Percentiles rank a stretch among this genome's conserved stretches.
These are phyloP conservation scores for Galagoides demidoff DNA, from an alignment of 2,797 vertebrate genomes.

Conservation along the genomic window DNA sequence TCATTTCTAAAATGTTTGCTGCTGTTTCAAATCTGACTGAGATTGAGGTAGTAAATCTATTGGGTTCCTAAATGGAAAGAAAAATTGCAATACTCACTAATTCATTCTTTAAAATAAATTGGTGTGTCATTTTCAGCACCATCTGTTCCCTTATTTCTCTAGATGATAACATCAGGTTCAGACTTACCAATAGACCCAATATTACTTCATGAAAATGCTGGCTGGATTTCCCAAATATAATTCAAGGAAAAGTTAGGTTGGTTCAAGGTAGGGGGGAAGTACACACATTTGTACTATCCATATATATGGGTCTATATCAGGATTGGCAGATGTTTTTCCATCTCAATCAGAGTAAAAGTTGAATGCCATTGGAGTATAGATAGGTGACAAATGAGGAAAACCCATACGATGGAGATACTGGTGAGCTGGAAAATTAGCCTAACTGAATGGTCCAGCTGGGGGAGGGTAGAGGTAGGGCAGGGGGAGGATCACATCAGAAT, in stretches of 20 bases:
- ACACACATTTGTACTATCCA: background rate
- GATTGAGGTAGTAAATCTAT: background rate
- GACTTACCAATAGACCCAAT: background rate
- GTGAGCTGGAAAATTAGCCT: background rate
- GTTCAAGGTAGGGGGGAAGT: background rate
- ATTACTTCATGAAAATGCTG: background rate
- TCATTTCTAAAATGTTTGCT: conserved; percentile 3
- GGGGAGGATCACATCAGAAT: background rate
- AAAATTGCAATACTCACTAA: background rate
- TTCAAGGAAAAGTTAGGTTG: background rate
- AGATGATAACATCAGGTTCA: background rate
- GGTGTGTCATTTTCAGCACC: background rate
- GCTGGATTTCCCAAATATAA: background rate
- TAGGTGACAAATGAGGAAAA: background rate
- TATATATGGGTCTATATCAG: background rate
- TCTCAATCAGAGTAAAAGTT: background rate
- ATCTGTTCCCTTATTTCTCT: background rate
- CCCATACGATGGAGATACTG: background rate
- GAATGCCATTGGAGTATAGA: background rate
- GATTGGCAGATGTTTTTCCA: background rate
- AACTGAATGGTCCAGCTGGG: background rate
- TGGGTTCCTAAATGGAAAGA: background rate
- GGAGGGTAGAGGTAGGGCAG: too few relatives aligned
- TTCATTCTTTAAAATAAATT: background rate
- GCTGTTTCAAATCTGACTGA: conserved; percentile 22